A percentile compares a stretch with the other conserved stretches of the same genome.
These are phyloP conservation scores for Ophthalmolycus amberensis DNA, from an alignment of 2,113 vertebrate species.

Conservation along the genomic window DNA sequence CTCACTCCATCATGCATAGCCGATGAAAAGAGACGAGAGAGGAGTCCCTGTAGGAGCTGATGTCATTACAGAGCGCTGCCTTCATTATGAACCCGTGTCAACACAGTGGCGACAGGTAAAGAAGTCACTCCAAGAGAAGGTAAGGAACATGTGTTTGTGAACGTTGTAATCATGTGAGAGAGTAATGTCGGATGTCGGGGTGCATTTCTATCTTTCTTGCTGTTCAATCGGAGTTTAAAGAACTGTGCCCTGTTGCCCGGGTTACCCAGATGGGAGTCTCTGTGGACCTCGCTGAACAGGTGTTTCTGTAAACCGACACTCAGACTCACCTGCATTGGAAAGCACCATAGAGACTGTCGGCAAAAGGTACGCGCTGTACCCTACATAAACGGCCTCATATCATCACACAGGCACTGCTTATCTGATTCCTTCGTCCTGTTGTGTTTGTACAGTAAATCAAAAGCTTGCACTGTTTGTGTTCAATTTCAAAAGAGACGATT, in stretches of 20 bases:
- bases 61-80: slow-evolving; percentile 42
- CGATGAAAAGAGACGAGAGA: slow-evolving; percentile 61
- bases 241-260: slow-evolving; percentile 53
- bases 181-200: background rate
- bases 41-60: slow-evolving; percentile 42
- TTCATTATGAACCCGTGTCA: slow-evolving; percentile 27
- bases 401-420: background rate
- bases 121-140: slow-evolving; percentile 41
- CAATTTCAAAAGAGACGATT: slow-evolving; percentile 10
- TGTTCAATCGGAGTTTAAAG: slow-evolving; percentile 8
- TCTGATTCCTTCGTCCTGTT: background rate
- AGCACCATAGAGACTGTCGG: slow-evolving; percentile 15
- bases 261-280: slow-evolving; percentile 66
- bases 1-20: slow-evolving; percentile 76
- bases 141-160: slow-evolving; percentile 45
- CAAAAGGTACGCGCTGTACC: background rate
- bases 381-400: background rate
- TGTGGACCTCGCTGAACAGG: slow-evolving; percentile 69
- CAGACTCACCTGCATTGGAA: slow-evolving; percentile 39
- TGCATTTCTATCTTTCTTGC: slow-evolving; percentile 27
- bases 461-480: background rate
- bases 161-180: background rate
- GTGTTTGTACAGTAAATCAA: slow-evolving; percentile 1
- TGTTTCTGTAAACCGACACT: slow-evolving; percentile 82
- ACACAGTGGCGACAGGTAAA: slow-evolving; percentile 13